phyloP scores from a whole-genome alignment of 2,113 vertebrate species.

The Myiagra hebetior region DNA sequence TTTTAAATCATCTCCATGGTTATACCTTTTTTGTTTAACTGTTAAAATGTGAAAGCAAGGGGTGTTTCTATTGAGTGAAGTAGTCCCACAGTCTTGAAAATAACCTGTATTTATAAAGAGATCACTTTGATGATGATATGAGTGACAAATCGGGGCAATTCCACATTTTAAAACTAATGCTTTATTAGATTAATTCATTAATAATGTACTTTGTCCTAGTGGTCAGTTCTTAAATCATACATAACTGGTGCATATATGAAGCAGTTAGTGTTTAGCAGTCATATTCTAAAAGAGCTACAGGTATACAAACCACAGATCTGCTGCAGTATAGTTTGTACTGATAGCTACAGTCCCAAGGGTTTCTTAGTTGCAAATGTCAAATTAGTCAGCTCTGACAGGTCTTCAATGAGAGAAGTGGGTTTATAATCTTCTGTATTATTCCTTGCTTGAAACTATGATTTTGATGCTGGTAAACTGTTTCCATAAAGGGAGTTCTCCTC shows the following conservation, averaged over 20 bases:
- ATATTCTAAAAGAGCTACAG: neutral
- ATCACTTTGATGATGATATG: neutral
- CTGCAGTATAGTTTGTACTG: neutral
- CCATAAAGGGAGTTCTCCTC: accelerated
- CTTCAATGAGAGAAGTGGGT: neutral
- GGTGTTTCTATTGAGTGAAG: neutral
- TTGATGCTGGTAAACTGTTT: neutral
- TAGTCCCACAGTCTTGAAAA: neutral
- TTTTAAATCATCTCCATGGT: neutral
- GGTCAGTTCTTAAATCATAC: neutral
- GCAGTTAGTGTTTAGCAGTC: neutral
- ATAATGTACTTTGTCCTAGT: neutral
- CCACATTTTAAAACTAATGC: neutral
- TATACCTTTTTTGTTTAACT: neutral
- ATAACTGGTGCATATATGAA: neutral
- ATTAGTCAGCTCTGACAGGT: neutral
- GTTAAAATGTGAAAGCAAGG: neutral
- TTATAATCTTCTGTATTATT: neutral
- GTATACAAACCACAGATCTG: neutral
- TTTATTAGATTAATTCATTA: neutral
- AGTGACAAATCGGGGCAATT: neutral
- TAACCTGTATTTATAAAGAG: neutral
- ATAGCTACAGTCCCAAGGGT: neutral
- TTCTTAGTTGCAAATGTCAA: neutral
- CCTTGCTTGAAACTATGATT: neutral